Evolutionary conservation across 2,888 invertebrate species (phyloP), one percentile per base, ranked within the genome.

Genomic region (Drosophila macrospina): DNA sequence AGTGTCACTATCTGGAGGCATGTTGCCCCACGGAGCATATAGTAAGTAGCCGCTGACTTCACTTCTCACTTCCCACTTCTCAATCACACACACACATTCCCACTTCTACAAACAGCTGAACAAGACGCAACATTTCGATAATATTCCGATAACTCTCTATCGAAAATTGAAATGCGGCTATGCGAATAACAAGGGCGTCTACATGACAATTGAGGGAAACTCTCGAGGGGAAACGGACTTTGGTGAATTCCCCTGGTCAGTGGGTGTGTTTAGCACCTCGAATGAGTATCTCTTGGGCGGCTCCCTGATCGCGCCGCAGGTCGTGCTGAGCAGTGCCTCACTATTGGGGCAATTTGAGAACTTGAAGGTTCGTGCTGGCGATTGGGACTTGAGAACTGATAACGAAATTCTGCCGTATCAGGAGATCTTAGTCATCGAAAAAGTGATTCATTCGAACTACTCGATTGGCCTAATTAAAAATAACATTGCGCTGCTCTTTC

Each of bases 241-340:
- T 16, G 75, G 65, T 0, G 56, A 72, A 13, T 65, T 52, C 15
- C 76, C 75, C 6, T 75, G 75, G 76, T 41, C 50, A 1, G 68
- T 77, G n/a, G 51, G 34, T 0, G 37, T 78, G 6, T 20, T 55
- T 0, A 6, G 0, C 1, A 7, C 1, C 0, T 0, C 0, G 2
- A n/a, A 50, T 20, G 0, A 0, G 0, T 50, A 51, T 32, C 1
- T 6, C 0, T 16, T 8, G 26, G 28, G n/a, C 0, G 75, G 81
- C 1, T 37, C 69, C 0, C 45, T 75, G 3, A 34, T 79, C 10
- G 3, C 50, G 1, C 0, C 11, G 1, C 4, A 11, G 0, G 34
- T 62, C 7, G 70, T 69, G 5, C n/a, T 75, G 0, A 67, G 13
- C 28, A 42, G 41, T 5, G 45, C 37, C 0, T 13, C 0, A 8